Percentiles rank a stretch among this genome's conserved stretches.
Evolutionary conservation across 2,113 vertebrate genomes (phyloP).

Genomic region (Haliaeetus leucogaster): DNA sequence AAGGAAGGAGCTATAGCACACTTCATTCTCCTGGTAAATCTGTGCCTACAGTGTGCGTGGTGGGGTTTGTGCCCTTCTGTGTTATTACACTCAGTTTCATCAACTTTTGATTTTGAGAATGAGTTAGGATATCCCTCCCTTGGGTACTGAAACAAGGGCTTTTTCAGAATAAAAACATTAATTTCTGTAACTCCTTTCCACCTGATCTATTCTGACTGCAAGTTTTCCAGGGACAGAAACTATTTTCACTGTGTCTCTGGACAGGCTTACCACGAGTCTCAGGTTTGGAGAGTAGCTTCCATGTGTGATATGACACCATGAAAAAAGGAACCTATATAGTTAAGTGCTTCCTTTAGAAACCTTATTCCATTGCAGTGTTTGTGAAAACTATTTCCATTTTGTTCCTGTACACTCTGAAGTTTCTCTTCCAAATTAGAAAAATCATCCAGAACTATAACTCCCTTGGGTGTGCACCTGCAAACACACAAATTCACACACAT

Average conservation of each 20-base stretch:
- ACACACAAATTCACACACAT: background rate
- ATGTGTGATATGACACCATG: background rate
- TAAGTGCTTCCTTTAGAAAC: background rate
- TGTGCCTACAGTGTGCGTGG: background rate
- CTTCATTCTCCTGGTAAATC: background rate
- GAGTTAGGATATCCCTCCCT: background rate
- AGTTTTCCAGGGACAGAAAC: background rate
- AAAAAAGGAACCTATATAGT: background rate
- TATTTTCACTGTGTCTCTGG: background rate
- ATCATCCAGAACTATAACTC: background rate
- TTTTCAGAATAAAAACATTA: background rate
- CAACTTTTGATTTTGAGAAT: background rate
- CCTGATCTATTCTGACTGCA: background rate
- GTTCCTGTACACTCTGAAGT: background rate
- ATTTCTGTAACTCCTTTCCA: background rate
- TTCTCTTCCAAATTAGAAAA: background rate
- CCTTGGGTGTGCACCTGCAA: constrained; percentile 15
- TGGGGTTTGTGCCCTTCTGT: background rate
- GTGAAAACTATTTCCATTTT: background rate
- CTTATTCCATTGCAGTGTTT: background rate
- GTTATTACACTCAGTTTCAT: background rate
- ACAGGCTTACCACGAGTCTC: background rate
- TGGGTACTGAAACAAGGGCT: background rate
- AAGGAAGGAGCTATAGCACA: background rate
- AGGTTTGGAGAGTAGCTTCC: background rate